Evolutionary conservation across 2,113 vertebrate genomes (phyloP).

Genomic region (Paralichthys olivaceus): DNA sequence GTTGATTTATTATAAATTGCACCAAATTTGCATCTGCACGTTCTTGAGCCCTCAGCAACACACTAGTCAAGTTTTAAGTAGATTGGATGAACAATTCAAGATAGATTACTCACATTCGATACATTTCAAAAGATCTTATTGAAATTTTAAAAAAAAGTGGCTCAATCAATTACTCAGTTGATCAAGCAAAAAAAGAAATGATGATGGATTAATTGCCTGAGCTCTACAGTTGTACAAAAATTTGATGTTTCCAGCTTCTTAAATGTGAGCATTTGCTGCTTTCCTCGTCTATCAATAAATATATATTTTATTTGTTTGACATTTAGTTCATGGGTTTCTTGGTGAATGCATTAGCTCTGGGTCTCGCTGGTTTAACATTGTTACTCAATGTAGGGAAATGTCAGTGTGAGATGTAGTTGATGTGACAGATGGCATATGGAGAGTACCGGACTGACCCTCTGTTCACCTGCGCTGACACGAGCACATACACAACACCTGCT

Average conservation of each 20-base stretch:
- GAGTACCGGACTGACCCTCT: constrained; percentile 57
- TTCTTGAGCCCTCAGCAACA: not conserved
- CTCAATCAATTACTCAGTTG: not conserved
- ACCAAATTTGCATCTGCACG: no score
- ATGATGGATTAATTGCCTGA: not conserved
- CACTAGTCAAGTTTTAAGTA: not conserved
- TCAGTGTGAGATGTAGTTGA: constrained; percentile 50
- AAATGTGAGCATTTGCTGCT: not conserved
- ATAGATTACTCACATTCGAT: not conserved
- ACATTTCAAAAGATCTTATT: not conserved
- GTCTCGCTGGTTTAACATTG: constrained; percentile 35
- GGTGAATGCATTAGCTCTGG: not conserved
- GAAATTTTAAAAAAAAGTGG: no score
- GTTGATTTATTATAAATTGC: no score
- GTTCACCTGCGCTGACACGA: constrained; percentile 55
- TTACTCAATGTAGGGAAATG: constrained; percentile 56
- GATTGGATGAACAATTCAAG: not conserved
- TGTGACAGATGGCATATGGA: constrained; percentile 74
- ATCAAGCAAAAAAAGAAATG: not conserved
- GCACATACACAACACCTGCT: constrained; percentile 53
- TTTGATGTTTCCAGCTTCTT: no score
- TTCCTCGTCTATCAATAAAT: not conserved
- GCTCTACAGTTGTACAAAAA: not conserved
- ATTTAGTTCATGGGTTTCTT: not conserved
- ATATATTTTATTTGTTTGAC: not conserved